A percentile compares a stretch with the other conserved stretches of the same genome.
Conservation (phyloP, 2,113 vertebrate species). For the Eolophus roseicapilla region DNA sequence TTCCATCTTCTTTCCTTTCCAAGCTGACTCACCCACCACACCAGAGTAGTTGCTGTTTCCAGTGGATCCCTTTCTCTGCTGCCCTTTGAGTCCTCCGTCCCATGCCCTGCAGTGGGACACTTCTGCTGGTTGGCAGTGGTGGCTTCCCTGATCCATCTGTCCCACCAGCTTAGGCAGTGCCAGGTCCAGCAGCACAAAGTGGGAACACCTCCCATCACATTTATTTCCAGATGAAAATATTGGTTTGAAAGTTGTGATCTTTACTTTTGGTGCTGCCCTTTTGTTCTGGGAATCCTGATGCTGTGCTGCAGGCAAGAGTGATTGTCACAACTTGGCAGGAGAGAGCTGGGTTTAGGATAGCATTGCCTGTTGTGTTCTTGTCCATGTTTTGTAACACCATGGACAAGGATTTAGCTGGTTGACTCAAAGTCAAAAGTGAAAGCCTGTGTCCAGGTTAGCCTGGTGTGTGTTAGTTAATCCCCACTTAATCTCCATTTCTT, state of each 20-base stretch:
- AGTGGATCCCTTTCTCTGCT: background rate
- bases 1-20: background rate
- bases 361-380: background rate
- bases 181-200: background rate
- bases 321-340: background rate
- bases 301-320: background rate
- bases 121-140: background rate
- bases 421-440: conserved; percentile 27
- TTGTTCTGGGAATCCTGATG: background rate
- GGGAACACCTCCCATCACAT: fast-evolving
- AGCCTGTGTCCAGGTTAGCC: background rate
- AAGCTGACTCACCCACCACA: background rate
- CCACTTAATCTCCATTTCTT: background rate
- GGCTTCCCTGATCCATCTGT: background rate
- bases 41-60: background rate
- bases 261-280: background rate
- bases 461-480: conserved; percentile 7
- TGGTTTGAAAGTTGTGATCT: background rate
- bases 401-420: background rate
- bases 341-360: background rate
- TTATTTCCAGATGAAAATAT: background rate
- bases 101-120: background rate
- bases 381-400: fast-evolving
- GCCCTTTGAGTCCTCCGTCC: background rate
- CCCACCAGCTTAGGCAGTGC: background rate